Base-by-base conservation (phyloP, 2,888 invertebrate genomes). In the Calliphora vomitoria region DNA sequence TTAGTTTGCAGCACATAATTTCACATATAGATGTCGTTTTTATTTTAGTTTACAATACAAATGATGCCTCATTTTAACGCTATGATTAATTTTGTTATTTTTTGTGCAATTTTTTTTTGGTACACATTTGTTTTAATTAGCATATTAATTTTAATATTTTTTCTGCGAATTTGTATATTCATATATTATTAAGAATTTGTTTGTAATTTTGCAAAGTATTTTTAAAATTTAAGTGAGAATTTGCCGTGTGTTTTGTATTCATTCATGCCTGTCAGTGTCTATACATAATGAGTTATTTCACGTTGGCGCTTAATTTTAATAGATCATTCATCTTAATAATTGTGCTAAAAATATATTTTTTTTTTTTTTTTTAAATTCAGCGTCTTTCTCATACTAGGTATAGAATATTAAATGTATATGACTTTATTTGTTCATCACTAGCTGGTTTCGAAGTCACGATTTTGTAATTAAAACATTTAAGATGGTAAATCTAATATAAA, bases 231-330 rank as follows among this genome's bases (percentile, higher is more conserved):
- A 60, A 31, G 31, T 31, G 31, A 47, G 3, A 15, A 8, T 15
- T 47, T 47, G 13, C 15, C 47, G 11, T 44, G 4, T 25, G 20
- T 69, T 44, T 20, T 15, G n/a, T 47, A 38, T 31, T 44, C 47
- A 47, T 25, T 69, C 20, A 47, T 20, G 47, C 15, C n/a, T 50
- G 20, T 50, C 50, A 8, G 20, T 11, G 13, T 50, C 25, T 11
- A 20, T 53, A 25, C 25, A 10, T 11, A 74, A 44, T 60, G 25
- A 60, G 44, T 13, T 25, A 13, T 41, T 74, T 74, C 5, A 74
- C 41, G 50, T 47, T 75, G 75, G 75, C 75, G 75, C 75, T 38
- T 44, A 50, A 8, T 74, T 13, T 55, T 55, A 72, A 38, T 55
- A 35, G 58, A 31, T 47, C 4, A 41, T 53, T 55, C 53, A 35